A percentile compares a stretch with the other conserved stretches of the same genome.
phyloP scores from a whole-genome alignment of 2,888 invertebrate genomes.

The Yponomeuta plumbellus region DNA sequence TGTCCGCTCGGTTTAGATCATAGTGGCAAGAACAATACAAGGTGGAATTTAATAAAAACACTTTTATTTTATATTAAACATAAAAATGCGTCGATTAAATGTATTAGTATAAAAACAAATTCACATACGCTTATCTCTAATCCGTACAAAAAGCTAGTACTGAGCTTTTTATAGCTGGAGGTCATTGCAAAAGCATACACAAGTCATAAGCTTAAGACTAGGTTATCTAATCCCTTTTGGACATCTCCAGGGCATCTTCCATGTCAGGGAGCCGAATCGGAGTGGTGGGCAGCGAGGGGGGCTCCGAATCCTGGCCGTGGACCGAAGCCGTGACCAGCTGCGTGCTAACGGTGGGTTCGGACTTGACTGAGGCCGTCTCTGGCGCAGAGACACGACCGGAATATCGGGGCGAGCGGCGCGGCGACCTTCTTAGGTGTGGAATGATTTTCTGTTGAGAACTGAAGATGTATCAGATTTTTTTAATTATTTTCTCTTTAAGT shows the following conservation, averaged over 20 bases:
- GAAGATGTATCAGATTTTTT: slow-evolving; percentile 8
- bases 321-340: slow-evolving; percentile 58
- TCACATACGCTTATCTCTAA: neutral
- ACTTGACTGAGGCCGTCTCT: slow-evolving; percentile 29
- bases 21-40: no score
- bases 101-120: neutral
- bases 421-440: slow-evolving; percentile 47
- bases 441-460: slow-evolving; percentile 49
- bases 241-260: slow-evolving; percentile 47
- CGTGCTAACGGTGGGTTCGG: slow-evolving; percentile 59
- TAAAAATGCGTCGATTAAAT: no score
- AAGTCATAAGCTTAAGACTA: no score
- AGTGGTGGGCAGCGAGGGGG: slow-evolving; percentile 45
- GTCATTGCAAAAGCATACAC: no score
- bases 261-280: slow-evolving; percentile 34
- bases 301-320: slow-evolving; percentile 47
- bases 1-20: neutral
- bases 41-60: no score
- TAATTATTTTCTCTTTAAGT: no score
- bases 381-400: neutral
- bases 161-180: neutral
- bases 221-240: neutral
- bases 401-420: neutral
- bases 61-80: no score
- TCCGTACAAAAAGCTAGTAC: neutral